Conservation (phyloP, 2,888 invertebrate genomes). For the Patella ulyssiponensis region DNA sequence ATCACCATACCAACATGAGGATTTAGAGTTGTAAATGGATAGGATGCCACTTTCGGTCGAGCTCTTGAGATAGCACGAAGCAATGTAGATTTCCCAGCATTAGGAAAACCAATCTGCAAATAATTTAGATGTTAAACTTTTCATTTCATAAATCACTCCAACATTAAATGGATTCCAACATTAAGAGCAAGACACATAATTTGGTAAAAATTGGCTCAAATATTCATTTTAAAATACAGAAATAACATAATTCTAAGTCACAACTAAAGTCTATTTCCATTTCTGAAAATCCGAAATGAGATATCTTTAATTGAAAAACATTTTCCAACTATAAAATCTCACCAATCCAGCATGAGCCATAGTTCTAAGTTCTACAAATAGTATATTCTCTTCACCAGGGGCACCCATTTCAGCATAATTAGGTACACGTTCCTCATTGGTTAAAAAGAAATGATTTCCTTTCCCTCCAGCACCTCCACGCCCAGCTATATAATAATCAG, state of each 20-base stretch:
- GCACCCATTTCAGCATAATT: conserved; percentile 90
- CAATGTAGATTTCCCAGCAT: conserved; percentile 96
- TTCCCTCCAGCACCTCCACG: conserved; percentile 96
- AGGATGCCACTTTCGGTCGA: conserved; percentile 90
- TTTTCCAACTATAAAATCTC: conserved; percentile 22
- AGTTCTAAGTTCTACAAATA: conserved; percentile 85
- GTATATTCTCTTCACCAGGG: conserved; percentile 79
- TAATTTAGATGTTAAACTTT: not conserved
- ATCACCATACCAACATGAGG: conserved; percentile 90
- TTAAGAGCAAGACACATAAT: not conserved
- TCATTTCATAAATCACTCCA: no score
- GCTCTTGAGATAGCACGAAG: conserved; percentile 88
- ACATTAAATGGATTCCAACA: no score
- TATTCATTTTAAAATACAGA: not conserved
- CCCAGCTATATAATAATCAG: conserved; percentile 90
- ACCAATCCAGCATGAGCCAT: conserved; percentile 91
- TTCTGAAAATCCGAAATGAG: no score
- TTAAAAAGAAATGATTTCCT: conserved; percentile 93
- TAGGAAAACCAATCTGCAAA: conserved; percentile 82
- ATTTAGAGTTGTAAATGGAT: conserved; percentile 94
- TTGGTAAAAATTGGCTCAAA: not conserved
- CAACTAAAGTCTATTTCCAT: no score
- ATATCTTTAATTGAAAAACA: not conserved
- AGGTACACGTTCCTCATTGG: conserved; percentile 85
- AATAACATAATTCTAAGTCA: not conserved